Evolutionary conservation across 2,888 invertebrate genomes (phyloP).

Genomic region (Trachelus troglodyta): DNA sequence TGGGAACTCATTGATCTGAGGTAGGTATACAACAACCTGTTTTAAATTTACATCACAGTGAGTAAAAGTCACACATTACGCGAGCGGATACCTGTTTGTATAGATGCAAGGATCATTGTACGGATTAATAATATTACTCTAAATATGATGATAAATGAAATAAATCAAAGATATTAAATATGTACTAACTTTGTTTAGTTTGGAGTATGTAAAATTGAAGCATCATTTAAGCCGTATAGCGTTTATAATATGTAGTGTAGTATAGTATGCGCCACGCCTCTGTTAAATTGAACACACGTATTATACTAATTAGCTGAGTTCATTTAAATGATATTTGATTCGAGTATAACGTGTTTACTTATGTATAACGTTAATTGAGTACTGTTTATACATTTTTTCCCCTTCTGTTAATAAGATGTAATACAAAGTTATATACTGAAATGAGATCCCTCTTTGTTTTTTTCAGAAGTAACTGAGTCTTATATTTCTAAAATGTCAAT

Average conservation of each 20-base stretch:
- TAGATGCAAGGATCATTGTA: not conserved
- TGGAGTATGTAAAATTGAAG: not conserved
- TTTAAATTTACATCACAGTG: not conserved
- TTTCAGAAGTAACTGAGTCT: constrained; percentile 55
- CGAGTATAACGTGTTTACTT: not conserved
- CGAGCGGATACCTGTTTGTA: not conserved
- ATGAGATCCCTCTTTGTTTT: constrained; percentile 41
- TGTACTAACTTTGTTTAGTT: not conserved
- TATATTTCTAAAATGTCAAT: constrained; percentile 71
- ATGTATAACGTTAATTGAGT: not conserved
- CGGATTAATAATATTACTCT: not conserved
- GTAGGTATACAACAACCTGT: not conserved
- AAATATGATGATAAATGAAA: not conserved
- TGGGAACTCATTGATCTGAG: not conserved
- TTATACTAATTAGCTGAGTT: not conserved
- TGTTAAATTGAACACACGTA: not conserved
- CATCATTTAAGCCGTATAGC: not conserved
- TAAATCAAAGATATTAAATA: not conserved
- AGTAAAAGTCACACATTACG: not conserved
- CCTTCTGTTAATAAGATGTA: not conserved
- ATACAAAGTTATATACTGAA: constrained; percentile 11
- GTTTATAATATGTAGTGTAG: not conserved
- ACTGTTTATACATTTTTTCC: not conserved
- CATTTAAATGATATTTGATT: not conserved
- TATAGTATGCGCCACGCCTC: constrained; percentile 31